Conservation (phyloP, 2,888 invertebrate species). For the Athrips mouffetella region DNA sequence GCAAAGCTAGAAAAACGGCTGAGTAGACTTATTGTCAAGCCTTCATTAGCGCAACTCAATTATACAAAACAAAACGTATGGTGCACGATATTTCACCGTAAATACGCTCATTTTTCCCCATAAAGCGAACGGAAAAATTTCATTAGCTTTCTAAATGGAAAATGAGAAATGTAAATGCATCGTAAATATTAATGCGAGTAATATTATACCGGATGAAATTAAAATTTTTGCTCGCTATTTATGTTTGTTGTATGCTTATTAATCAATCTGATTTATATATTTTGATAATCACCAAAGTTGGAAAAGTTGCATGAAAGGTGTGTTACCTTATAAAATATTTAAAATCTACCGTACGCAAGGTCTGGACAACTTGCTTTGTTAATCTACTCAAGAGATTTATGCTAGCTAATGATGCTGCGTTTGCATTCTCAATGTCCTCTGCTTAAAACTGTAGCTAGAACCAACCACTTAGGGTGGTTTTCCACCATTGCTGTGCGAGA, state of each 20-base stretch:
- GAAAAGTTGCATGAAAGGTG: too few relatives aligned
- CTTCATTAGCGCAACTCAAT: slow-evolving; percentile 58
- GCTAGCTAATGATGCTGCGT: too few relatives aligned
- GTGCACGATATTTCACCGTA: slow-evolving; percentile 49
- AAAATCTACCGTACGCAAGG: background rate
- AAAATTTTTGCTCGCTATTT: background rate
- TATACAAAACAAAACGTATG: slow-evolving; percentile 49
- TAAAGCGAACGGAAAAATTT: slow-evolving; percentile 45
- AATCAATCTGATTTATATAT: background rate
- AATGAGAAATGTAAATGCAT: slow-evolving; percentile 20
- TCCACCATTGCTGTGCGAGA: too few relatives aligned
- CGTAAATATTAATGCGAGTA: slow-evolving; percentile 4
- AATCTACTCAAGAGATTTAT: too few relatives aligned
- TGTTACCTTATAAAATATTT: background rate
- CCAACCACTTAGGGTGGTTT: too few relatives aligned
- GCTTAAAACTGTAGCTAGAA: too few relatives aligned
- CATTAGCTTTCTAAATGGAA: slow-evolving; percentile 34
- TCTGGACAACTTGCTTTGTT: too few relatives aligned
- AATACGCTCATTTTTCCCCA: slow-evolving; percentile 47
- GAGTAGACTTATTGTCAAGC: too few relatives aligned
- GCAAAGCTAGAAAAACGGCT: too few relatives aligned
- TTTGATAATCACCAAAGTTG: too few relatives aligned
- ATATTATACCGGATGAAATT: background rate
- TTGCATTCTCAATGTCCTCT: too few relatives aligned
- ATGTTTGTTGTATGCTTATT: background rate